phyloP scores from a whole-genome alignment of 2,797 vertebrate species.

The Sphenopsis melanotis region DNA sequence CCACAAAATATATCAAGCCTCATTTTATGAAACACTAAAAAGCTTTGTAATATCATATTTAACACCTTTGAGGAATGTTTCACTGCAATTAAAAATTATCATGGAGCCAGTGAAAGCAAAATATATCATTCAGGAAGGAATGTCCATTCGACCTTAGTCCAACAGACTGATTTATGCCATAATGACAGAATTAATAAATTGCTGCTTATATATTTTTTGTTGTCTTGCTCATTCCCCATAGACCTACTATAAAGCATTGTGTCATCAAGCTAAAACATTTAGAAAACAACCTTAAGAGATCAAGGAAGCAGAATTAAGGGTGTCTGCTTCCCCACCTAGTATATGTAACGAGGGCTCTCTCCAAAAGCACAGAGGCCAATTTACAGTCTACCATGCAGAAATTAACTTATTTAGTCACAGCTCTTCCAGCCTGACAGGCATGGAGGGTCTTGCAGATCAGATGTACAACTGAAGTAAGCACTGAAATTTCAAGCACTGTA shows the following conservation, averaged over 20 bases:
- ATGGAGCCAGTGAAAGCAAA: neutral
- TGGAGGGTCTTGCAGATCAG: neutral
- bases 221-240: neutral
- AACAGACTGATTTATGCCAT: neutral
- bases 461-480: neutral
- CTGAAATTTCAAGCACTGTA: neutral
- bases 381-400: neutral
- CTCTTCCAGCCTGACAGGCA: neutral
- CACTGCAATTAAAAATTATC: neutral
- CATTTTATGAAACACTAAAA: neutral
- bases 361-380: neutral
- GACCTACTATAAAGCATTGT: neutral
- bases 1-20: neutral
- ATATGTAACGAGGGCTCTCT: neutral
- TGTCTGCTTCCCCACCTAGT: neutral
- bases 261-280: neutral
- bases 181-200: conserved; percentile 2
- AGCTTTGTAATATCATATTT: neutral
- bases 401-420: neutral
- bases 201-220: neutral
- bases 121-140: neutral
- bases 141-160: neutral
- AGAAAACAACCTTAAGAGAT: neutral
- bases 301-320: neutral
- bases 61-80: neutral